Evolutionary conservation across 2,113 vertebrate genomes (phyloP), one percentile per base, ranked within the genome.

Genomic region (Asarcornis scutulata): DNA sequence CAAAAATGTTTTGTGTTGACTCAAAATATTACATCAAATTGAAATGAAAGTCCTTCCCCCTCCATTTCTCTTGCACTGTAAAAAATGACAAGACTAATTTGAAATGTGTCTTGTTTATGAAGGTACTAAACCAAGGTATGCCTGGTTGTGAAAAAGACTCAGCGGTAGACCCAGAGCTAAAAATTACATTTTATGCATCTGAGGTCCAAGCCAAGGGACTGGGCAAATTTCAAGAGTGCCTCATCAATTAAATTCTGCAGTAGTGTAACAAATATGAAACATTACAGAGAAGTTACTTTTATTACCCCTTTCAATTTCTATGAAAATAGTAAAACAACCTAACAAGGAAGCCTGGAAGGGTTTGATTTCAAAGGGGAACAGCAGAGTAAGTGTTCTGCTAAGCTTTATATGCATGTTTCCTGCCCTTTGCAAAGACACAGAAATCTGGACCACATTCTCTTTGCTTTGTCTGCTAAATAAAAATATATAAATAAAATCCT

Each of bases 81-180:
- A 91, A 87, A 82, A 89, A 62, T 25, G 3, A 56, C 94, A 40
- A 62, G 38, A 66, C 34, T 85, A 83, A 88, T 89, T 91, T 76
- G 63, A 91, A 95, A 83, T 69, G n/a, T 11, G 74, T 88, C 48
- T 76, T 93, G 44, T 93, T 97, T 91, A 88, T 85, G 56, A 79
- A 89, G 42, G 68, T 60, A 60, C 22, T 76, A 88, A 95, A 58
- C 48, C 48, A 60, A 69, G 89, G 34, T 76, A 79, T 58, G 58
- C 36, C 31, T 96, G 72, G 38, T 46, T 96, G 64, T 81, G 68
- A 60, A 89, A 85, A 87, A 82, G 36, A 1, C 32, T 76, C 34
- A 48, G 58, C 38, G 18, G 48, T 60, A 87, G 66, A 79, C 34
- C 71, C 12, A 89, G 77, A 85, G 46, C 20, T 38, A 26, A 53